Evolutionary conservation across 1,140 invertebrate species (phyloP), one percentile per base, ranked within the genome.

Genomic region (Homalodisca vitripennis): DNA sequence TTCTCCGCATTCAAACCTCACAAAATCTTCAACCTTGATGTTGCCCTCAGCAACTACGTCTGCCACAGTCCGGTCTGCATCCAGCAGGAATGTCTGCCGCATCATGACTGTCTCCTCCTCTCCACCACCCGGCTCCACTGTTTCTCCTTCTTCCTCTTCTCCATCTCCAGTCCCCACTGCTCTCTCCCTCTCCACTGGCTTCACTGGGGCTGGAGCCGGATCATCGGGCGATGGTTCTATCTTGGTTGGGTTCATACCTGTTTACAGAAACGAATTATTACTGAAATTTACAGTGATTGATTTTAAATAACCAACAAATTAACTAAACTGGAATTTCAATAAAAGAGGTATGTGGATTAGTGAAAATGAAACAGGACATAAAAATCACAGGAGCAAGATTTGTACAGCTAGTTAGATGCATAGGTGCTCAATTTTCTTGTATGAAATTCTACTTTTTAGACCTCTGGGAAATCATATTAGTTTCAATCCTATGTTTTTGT

Each of bases 61-160:
- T 27, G 88, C 85, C 0, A 97, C 88, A 3, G 84, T 91, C 6
- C 87, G 74, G 57, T 81, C 82, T 1, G 90, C 84, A 78, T 97
- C 91, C 2, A 93, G 76, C n/a, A 97, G 79, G 78, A 90, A 97
- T 75, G 95, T 93, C 81, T 97, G 95, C 78, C 87, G 87, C 62
- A 97, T 86, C 65, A 98, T 83, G 73, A 84, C 86, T 1, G 81
- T 83, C 81, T 93, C 90, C 24, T 92, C 88, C 73, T 92, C 55
- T n/a, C 34, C 53, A 6, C 30, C 14, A 17, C 30, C 53, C 1
- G 3, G 30, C 17, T 31, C 48, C 14, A 26, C 26, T 6, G n/a
- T 30, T 20, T 55, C 30, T 62, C 30, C 32, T 30, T 30, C 32
- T 31, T 55, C 17, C 24, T 26, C 66, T 3, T 17, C 24, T 32